These are phyloP conservation scores for Elaphurus davidianus DNA, from an alignment of 2,113 vertebrate genomes.

Conservation along the genomic window DNA sequence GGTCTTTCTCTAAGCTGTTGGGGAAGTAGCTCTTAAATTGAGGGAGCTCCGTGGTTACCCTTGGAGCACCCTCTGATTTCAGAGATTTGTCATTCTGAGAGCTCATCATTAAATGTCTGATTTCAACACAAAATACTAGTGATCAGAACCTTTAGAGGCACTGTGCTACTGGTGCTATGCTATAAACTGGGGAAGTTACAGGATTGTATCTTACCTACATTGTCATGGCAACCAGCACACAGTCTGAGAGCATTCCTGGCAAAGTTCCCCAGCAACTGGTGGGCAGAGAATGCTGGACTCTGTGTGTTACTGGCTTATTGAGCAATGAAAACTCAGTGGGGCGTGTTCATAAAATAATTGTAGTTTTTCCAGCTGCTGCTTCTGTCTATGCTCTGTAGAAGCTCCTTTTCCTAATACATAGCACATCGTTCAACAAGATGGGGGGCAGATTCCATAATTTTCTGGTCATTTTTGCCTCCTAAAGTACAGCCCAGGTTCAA, in stretches of 20 bases:
- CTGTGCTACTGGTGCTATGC: not conserved
- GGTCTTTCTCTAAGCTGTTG: not conserved
- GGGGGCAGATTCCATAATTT: not conserved
- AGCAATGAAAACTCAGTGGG: slow-evolving; percentile 14
- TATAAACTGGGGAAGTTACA: not conserved
- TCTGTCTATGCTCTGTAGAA: not conserved
- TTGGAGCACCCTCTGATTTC: not conserved
- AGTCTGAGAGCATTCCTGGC: slow-evolving; percentile 48
- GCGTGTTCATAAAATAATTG: slow-evolving; percentile 44
- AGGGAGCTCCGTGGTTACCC: too few species aligned
- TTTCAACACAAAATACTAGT: slow-evolving; percentile 14
- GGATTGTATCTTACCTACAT: slow-evolving; percentile 35
- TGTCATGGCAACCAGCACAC: slow-evolving; percentile 56
- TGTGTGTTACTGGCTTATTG: slow-evolving; percentile 23
- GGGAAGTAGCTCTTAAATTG: not conserved
- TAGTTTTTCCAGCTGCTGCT: slow-evolving; percentile 20
- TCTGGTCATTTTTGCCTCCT: not conserved
- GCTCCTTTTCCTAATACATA: not conserved
- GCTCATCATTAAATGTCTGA: slow-evolving; percentile 5
- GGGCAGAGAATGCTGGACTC: slow-evolving; percentile 36
- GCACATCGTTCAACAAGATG: not conserved
- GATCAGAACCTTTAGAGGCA: not conserved
- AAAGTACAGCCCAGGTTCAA: not conserved
- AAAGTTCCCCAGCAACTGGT: slow-evolving; percentile 50
- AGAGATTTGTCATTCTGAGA: not conserved